Base-by-base conservation (phyloP, 2,113 vertebrate species). In the Ceratotherium simum region DNA sequence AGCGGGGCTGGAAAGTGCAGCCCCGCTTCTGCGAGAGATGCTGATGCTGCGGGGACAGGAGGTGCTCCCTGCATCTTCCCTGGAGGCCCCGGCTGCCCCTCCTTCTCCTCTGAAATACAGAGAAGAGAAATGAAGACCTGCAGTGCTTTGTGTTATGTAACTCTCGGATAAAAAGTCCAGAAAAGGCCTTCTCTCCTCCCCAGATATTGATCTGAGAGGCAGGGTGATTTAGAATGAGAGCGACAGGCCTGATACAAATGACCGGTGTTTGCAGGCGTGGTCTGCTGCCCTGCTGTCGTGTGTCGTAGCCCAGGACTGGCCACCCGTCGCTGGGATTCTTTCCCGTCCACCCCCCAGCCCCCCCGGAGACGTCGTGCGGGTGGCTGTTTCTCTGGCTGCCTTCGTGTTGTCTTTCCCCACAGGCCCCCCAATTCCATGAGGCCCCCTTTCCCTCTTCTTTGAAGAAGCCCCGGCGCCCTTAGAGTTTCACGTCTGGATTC, bases 381-480 rank as follows among this genome's bases (percentile, higher is more conserved):
- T n/a, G 16, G 67, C 17, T 69, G 3, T 69, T 21, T 8, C 67
- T 21, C 17, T 20, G 67, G 67, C 67, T 3, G 2, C 65, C 13
- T 31, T n/a, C 31, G 31, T 16, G 11, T 13, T 64, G 25, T 31
- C 29, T 65, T 14, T 65, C 12, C 64, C 31, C 4, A 0, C 2
- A 1, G 16, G 16, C 46, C n/a, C 42, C 27, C n/a, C 29, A 8
- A 1, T 31, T 2, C 70, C 29, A 11, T 0, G 27, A 36, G 69
- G 25, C 33, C 46, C 36, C 16, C 13, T 10, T 21, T 8, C 17
- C 36, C 17, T 20, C n/a, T 4, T 60, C 18, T 14, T 39, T 27
- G 69, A 36, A 60, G 69, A 42, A 25, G 69, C 69, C 48, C 29
- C 4, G 4, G 16, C 85, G 42, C 51, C 31, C 51, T n/a, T n/a